Evolutionary conservation across 2,888 invertebrate species (phyloP).

Genomic region (Eupeodes luniger): DNA sequence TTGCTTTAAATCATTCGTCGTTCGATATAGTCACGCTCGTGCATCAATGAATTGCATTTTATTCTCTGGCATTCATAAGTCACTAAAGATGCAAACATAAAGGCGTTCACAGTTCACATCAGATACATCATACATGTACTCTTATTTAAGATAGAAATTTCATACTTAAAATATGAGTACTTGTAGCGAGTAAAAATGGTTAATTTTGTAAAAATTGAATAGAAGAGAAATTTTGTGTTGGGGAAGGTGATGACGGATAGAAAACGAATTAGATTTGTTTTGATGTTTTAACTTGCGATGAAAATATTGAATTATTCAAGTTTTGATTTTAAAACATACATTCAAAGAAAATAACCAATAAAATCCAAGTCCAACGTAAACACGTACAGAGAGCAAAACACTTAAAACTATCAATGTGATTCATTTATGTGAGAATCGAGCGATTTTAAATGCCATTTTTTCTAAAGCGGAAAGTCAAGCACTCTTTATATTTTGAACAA

Average conservation of each 20-base stretch:
- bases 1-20: slow-evolving; percentile 73
- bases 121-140: too few relatives aligned
- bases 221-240: neutral
- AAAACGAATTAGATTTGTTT: slow-evolving; percentile 43
- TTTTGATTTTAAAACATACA: too few relatives aligned
- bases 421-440: too few relatives aligned
- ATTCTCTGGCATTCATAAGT: neutral
- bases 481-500: too few relatives aligned
- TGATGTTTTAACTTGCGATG: neutral
- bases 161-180: slow-evolving; percentile 3
- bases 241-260: slow-evolving; percentile 7
- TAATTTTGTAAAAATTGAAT: slow-evolving; percentile 45
- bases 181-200: slow-evolving; percentile 39
- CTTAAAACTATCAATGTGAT: too few relatives aligned
- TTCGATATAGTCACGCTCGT: slow-evolving; percentile 51
- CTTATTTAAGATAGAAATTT: slow-evolving; percentile 17
- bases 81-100: slow-evolving; percentile 46
- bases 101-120: neutral
- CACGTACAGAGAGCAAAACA: too few relatives aligned
- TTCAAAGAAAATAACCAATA: too few relatives aligned
- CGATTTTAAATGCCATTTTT: too few relatives aligned
- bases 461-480: too few relatives aligned
- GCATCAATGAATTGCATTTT: slow-evolving; percentile 22
- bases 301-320: too few relatives aligned
- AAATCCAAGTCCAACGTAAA: too few relatives aligned